Evolutionary conservation across 2,797 vertebrate genomes (phyloP), one percentile per base, ranked within the genome.

Genomic region (Zonotrichia albicollis): DNA sequence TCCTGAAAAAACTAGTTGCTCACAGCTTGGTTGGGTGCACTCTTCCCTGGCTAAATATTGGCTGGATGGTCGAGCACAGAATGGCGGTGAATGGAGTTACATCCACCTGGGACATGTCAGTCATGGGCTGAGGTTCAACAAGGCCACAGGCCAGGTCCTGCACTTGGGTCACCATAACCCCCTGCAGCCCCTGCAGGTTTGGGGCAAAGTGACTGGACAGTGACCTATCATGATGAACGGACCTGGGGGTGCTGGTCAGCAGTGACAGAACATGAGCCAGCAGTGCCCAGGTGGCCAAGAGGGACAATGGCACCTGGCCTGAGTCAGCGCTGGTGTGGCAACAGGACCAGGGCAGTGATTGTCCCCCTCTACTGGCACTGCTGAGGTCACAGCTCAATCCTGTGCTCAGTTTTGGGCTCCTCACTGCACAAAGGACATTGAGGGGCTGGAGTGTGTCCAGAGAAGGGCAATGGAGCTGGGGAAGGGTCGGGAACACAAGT

Each of bases 21-120:
- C 10, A 2, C 19, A 23, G 32, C 16, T 64, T n/a, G 10, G n/a
- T 27, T 43, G 13, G 4, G 13, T 29, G 43, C 29, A 4, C 7
- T 38, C 13, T 29, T 57, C 27, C 16, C 32, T 51, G 19, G 12
- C 19, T 51, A 36, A 61, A 48, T 8, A 13, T 3, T 14, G 46
- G 8, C 21, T 40, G 50, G 43, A 30, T 4, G 11, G 22, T 32
- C 0, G 0, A 54, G 22, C 4, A 17, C 0, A 14, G 48, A 12
- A 30, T 10, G 27, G 17, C 43, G 22, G 5, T 25, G 22, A 55
- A 21, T 15, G 36, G 36, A 57, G 9, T 5, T 43, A 8, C 11
- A 70, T 23, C 22, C 32, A 50, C 14, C 25, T n/a, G 17, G n/a
- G 29, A 22, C 45, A 16, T 45, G 13, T 26, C 53, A 58, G 29